These are phyloP conservation scores for Bombycilla garrulus DNA, from an alignment of 2,113 vertebrate genomes.

Conservation along the genomic window DNA sequence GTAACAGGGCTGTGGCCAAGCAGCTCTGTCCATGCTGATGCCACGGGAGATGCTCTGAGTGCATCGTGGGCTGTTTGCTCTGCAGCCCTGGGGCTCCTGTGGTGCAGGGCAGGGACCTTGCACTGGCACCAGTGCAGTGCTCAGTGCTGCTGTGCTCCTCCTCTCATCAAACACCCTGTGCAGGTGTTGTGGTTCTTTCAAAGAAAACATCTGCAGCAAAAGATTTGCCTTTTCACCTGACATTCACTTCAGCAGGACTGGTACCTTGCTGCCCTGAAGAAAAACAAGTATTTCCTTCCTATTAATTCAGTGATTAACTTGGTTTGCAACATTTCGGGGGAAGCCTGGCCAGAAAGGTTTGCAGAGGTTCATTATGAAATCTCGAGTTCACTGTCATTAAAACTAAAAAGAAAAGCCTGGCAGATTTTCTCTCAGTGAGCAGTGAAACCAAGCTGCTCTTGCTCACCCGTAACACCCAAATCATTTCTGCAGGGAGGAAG, in stretches of 20 bases:
- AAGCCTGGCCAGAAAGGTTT: not conserved
- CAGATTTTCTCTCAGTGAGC: not conserved
- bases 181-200: not conserved
- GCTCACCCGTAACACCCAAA: not conserved
- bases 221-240: not conserved
- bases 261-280: not conserved
- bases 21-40: accelerated
- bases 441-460: not conserved
- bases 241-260: not conserved
- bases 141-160: not conserved
- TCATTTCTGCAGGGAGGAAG: not conserved
- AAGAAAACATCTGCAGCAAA: not conserved
- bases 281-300: not conserved
- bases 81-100: not conserved
- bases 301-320: not conserved
- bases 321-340: not conserved
- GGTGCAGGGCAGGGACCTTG: not conserved
- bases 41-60: accelerated
- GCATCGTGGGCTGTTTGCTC: not conserved
- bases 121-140: not conserved
- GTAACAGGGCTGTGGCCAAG: accelerated
- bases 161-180: not conserved
- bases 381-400: not conserved
- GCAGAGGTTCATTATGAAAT: not conserved
- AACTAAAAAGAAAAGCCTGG: not conserved